Percentiles rank a stretch among this genome's conserved stretches.
Evolutionary conservation across 2,797 vertebrate species (phyloP).

Genomic region (Gymnoscopelus microlampas): DNA sequence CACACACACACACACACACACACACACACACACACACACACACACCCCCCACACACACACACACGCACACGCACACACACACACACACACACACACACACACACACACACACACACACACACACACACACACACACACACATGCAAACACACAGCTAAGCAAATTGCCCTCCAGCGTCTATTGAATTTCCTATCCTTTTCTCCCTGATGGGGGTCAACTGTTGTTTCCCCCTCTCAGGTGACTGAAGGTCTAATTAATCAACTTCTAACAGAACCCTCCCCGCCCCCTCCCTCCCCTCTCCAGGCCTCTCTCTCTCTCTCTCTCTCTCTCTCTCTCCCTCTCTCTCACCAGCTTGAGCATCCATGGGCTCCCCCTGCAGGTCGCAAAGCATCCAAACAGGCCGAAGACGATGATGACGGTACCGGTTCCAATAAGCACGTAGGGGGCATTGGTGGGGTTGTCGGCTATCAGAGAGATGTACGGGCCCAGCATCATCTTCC

Average conservation of each 20-base stretch:
- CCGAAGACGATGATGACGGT: conserved; percentile 98
- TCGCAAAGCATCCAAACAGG: conserved; percentile 98
- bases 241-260: conserved; percentile 58
- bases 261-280: conserved; percentile 12
- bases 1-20: conserved; percentile 4
- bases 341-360: conserved; percentile 97
- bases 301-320: background rate
- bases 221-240: conserved; percentile 52
- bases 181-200: conserved; percentile 48
- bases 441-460: conserved; percentile 98
- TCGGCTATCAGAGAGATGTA: conserved; percentile 98
- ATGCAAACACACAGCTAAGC: conserved; percentile 19
- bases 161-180: conserved; percentile 37
- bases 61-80: background rate
- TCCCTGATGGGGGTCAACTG: conserved; percentile 52
- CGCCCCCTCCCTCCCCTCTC: conserved; percentile 9
- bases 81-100: background rate
- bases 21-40: background rate
- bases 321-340: background rate
- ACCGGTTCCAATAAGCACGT: conserved; percentile 96
- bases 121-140: background rate
- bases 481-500: conserved; percentile 95
- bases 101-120: conserved; percentile 3
- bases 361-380: conserved; percentile 98
- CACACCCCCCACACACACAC: background rate